Evolutionary conservation across 2,888 invertebrate genomes (phyloP), one percentile per base, ranked within the genome.

Genomic region (Diogma glabrata): DNA sequence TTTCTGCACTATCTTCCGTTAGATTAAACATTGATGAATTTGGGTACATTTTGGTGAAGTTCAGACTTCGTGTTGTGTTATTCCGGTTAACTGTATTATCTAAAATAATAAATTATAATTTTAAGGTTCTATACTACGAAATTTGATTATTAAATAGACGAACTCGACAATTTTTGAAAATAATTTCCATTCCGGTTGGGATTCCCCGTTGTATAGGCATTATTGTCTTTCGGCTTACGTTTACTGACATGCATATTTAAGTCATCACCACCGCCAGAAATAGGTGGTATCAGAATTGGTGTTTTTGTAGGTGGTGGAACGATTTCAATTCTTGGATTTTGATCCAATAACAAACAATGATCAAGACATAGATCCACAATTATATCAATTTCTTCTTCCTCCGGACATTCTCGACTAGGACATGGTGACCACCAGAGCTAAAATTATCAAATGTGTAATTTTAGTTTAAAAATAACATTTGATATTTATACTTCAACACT

Each of bases 391-490:
- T 81, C 81, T 58, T 82, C 82, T 56, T 81, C 80, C 59, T 81
- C 83, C 0, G 86, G 86, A 63, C 86, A 87, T 67, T 85, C 84
- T 55, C 85, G 73, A 59, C 84, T 85, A 0, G 84, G 83, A 61
- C 86, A 87, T 1, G 86, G 86, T 61, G 84, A 84, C 86, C 86
- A 87, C 86, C 86, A 87, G 28, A 86, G 82, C 81, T 82, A 62
- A n/a, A n/a, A n/a, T n/a, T n/a, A n/a, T n/a, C n/a, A n/a, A n/a
- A 54, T 20, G 20, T 5, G 14, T n/a, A n/a, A 52, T 56, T 58
- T 57, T 46, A 43, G 19, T 20, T 26, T 17, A 61, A n/a, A n/a
- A n/a, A n/a, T n/a, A n/a, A n/a, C n/a, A n/a, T n/a, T n/a, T n/a
- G n/a, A n/a, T n/a, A n/a, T n/a, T n/a, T n/a, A 67, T 74, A 81